Evolutionary conservation across 2,888 invertebrate genomes (phyloP).

Genomic region (Meteorus cinctellus): DNA sequence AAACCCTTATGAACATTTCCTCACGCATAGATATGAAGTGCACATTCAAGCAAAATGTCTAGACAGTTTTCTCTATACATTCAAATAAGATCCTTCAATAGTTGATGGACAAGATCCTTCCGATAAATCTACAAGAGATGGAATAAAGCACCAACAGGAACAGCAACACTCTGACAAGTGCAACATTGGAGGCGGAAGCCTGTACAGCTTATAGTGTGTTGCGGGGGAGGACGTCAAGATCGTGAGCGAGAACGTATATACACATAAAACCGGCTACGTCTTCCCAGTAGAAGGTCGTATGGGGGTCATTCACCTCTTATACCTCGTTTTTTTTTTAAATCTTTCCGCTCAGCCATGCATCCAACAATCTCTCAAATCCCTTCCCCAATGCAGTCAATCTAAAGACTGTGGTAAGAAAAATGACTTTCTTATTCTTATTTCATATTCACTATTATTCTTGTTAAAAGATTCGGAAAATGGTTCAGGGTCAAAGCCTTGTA

Average conservation of each 20-base stretch:
- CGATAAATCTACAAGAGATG: background rate
- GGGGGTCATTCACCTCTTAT: slow-evolving; percentile 60
- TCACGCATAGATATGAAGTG: too few species aligned
- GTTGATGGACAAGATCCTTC: background rate
- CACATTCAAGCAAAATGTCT: too few species aligned
- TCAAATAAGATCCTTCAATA: background rate
- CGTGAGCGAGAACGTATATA: slow-evolving; percentile 37
- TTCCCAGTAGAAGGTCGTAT: slow-evolving; percentile 62
- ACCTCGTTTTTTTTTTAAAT: background rate
- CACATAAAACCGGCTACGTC: slow-evolving; percentile 43
- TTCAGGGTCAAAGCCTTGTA: too few species aligned
- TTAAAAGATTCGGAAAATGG: too few species aligned
- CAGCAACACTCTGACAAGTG: slow-evolving; percentile 48
- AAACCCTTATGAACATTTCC: too few species aligned
- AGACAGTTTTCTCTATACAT: too few species aligned
- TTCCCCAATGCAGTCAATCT: background rate
- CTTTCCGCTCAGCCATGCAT: background rate
- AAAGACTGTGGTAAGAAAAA: background rate
- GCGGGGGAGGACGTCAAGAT: slow-evolving; percentile 55
- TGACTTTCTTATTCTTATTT: background rate
- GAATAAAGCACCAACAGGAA: background rate
- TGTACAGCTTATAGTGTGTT: slow-evolving; percentile 38
- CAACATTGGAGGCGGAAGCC: slow-evolving; percentile 59
- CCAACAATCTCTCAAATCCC: background rate
- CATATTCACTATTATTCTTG: background rate